Evolutionary conservation across 1,140 invertebrate genomes (phyloP).

Genomic region (Leptinotarsa texana): DNA sequence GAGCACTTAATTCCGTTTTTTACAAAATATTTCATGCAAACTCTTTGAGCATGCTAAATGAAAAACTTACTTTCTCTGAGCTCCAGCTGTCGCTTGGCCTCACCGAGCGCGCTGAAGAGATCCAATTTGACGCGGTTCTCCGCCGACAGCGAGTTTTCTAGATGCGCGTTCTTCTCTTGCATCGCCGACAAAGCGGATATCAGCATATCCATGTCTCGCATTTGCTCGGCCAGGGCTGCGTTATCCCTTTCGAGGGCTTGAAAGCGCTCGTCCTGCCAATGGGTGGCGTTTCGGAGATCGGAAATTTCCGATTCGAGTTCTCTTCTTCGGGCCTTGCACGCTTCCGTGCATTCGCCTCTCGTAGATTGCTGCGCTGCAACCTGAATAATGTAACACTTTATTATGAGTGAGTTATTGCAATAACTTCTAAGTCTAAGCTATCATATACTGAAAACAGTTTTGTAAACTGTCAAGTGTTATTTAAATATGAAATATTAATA

Average conservation of each 20-base stretch:
- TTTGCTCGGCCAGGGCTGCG: slow-evolving; percentile 61
- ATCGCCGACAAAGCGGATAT: slow-evolving; percentile 78
- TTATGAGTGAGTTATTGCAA: no score
- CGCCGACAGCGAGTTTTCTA: slow-evolving; percentile 91
- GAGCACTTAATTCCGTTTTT: no score
- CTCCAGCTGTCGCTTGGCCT: slow-evolving; percentile 90
- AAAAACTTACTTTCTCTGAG: slow-evolving; percentile 82
- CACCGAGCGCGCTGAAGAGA: slow-evolving; percentile 93
- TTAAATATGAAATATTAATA: no score
- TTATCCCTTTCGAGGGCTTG: slow-evolving; percentile 52
- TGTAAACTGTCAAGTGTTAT: no score
- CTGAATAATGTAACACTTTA: slow-evolving; percentile 22
- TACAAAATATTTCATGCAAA: no score
- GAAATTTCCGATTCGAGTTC: slow-evolving; percentile 81
- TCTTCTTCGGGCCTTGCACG: slow-evolving; percentile 72
- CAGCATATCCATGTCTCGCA: slow-evolving; percentile 79
- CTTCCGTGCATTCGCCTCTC: slow-evolving; percentile 73
- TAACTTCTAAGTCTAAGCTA: no score
- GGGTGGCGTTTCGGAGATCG: slow-evolving; percentile 74
- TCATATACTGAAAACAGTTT: no score
- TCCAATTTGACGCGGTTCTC: slow-evolving; percentile 96
- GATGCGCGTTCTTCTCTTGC: slow-evolving; percentile 85
- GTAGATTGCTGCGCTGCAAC: slow-evolving; percentile 50
- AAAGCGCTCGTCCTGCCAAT: slow-evolving; percentile 69
- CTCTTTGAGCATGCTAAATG: no score